phyloP scores from a whole-genome alignment of 1,140 invertebrate genomes.

The Heliothis subflexa region DNA sequence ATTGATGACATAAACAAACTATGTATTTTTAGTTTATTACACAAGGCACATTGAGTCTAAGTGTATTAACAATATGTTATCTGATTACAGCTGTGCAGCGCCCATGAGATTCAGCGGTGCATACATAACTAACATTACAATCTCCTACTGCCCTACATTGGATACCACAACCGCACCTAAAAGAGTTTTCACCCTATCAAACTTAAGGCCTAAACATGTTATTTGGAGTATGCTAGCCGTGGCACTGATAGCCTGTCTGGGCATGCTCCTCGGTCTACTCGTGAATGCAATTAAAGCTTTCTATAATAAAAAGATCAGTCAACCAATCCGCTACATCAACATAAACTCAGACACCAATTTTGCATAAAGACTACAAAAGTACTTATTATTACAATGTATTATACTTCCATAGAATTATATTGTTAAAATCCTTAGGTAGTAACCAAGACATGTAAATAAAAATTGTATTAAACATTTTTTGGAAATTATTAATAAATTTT shows the following conservation, averaged over 20 bases:
- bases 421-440: conserved; percentile 32
- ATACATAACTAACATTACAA: conserved; percentile 77
- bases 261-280: conserved; percentile 74
- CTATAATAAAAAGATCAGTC: conserved; percentile 70
- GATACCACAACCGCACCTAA: conserved; percentile 65
- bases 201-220: conserved; percentile 77
- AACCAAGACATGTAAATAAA: conserved; percentile 47
- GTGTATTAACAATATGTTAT: conserved; percentile 39
- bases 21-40: conserved; percentile 22
- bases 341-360: conserved; percentile 72
- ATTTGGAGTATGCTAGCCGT: conserved; percentile 80
- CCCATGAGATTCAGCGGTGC: conserved; percentile 77
- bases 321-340: conserved; percentile 77
- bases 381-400: conserved; percentile 35
- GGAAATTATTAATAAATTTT: conserved; percentile 47
- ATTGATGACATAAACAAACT: conserved; percentile 22
- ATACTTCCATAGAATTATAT: conserved; percentile 36
- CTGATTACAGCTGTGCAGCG: conserved; percentile 78
- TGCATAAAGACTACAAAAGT: conserved; percentile 59
- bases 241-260: conserved; percentile 68
- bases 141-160: conserved; percentile 73
- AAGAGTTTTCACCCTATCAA: conserved; percentile 68
- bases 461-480: conserved; percentile 42
- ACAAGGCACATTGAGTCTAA: neutral
- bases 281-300: conserved; percentile 70